Conservation (phyloP, 2,888 invertebrate genomes). For the Aphrophora alni region DNA sequence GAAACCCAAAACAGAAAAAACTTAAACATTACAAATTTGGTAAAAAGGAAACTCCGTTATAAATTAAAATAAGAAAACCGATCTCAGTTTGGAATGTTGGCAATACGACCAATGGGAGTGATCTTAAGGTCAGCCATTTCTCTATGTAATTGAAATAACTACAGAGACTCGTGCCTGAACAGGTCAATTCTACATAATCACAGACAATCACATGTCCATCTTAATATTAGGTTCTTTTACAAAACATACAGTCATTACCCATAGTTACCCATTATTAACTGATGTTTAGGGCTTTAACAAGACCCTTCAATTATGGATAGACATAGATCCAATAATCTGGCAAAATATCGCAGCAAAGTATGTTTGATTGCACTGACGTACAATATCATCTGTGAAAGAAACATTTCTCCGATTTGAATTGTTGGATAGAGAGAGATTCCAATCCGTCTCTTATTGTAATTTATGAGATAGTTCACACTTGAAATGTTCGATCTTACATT, state of each 20-base stretch:
- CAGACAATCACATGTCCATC: background rate
- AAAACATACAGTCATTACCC: background rate
- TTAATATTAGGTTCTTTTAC: conserved; percentile 2
- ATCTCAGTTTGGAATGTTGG: no score
- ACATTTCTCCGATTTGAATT: background rate
- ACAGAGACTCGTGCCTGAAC: background rate
- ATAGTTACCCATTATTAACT: background rate
- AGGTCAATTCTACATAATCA: background rate
- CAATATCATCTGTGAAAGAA: background rate
- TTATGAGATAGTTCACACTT: no score
- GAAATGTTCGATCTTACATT: no score
- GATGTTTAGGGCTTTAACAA: background rate
- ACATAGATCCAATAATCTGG: background rate
- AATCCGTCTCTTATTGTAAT: no score
- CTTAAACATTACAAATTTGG: no score
- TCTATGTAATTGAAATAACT: background rate
- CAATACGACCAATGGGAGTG: no score
- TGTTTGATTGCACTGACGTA: background rate
- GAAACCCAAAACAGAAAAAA: no score
- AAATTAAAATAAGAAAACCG: no score
- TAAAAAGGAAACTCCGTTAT: no score
- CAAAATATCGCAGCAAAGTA: background rate
- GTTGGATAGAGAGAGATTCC: no score
- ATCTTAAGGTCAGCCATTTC: no score
- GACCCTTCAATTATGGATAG: background rate